These are phyloP conservation scores for Diprion similis DNA, from an alignment of 1,140 invertebrate genomes.

Conservation along the genomic window DNA sequence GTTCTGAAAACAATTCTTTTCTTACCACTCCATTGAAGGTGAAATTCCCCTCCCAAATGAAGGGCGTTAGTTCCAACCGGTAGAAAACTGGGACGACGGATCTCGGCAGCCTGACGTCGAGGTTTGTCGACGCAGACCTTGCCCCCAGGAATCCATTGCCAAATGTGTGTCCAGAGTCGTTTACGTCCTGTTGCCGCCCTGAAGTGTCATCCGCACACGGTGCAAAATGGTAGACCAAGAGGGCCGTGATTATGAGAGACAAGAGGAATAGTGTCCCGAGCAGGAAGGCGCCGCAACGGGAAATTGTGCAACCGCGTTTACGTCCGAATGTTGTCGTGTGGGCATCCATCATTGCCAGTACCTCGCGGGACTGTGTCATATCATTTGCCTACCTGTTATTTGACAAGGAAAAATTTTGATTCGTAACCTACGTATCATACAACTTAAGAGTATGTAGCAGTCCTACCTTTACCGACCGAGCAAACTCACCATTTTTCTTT, in stretches of 20 bases:
- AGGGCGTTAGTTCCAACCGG: constrained; percentile 73
- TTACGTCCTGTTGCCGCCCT: constrained; percentile 35
- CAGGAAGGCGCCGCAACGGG: constrained; percentile 57
- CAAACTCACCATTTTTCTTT: no score
- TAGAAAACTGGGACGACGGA: constrained; percentile 73
- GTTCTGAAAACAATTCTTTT: background rate
- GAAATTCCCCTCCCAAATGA: constrained; percentile 76
- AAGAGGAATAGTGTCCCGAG: constrained; percentile 61
- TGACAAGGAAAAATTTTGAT: background rate
- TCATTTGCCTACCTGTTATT: constrained; percentile 36
- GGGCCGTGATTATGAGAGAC: constrained; percentile 67
- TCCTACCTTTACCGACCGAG: no score
- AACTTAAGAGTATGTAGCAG: no score
- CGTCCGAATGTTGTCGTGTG: constrained; percentile 55
- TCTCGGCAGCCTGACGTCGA: constrained; percentile 72
- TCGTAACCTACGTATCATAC: no score
- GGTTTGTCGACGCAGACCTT: constrained; percentile 48
- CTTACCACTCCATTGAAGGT: constrained; percentile 76
- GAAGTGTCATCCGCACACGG: constrained; percentile 62
- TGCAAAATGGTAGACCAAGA: constrained; percentile 74
- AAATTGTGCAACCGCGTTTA: constrained; percentile 57
- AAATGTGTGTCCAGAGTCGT: constrained; percentile 45
- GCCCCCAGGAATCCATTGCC: constrained; percentile 55
- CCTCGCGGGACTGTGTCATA: constrained; percentile 55
- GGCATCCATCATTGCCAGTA: constrained; percentile 55